Base-by-base conservation (phyloP, 2,797 vertebrate genomes). In the Neosilurus hyrtlii region DNA sequence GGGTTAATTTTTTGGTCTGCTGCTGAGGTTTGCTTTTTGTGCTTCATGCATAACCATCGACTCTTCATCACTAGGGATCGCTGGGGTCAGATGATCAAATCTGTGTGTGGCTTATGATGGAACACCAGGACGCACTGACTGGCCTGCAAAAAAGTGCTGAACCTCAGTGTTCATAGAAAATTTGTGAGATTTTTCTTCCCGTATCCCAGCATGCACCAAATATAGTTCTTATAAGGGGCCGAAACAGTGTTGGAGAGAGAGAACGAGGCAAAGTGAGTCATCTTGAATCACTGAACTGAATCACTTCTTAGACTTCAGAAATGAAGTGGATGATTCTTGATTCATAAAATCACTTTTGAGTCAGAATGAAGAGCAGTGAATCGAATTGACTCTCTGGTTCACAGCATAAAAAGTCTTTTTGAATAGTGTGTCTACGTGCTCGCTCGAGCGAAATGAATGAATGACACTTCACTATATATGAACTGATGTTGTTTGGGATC, bases 401-500 rank as follows among this genome's bases (percentile, higher is more conserved):
- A 12, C n/a, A n/a, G n/a, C n/a, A n/a, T n/a, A n/a, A n/a, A n/a
- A n/a, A n/a, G n/a, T n/a, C 22, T 18, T 30, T 16, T 30, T 4
- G 71, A 51, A 8, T 18, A 18, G n/a, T 14, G 76, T 20, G n/a
- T 43, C 35, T 24, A 30, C 26, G 22, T 78, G 77, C 72, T 51
- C 52, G 3, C n/a, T 74, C 61, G 30, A 75, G 74, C 67, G 70
- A 79, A 81, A 52, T 68, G 71, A 83, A 70, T 85, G 56, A 83
- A 74, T 86, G 84, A 83, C 77, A 65, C 63, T 68, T 82, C 20
- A 43, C 35, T 77, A 61, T 61, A 81, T 83, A 43, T 73, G 66
- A 83, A 81, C 84, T 79, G 62, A 65, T 76, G 79, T 65, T 81
- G 67, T 83, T 65, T 79, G 54, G 80, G 82, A 62, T 82, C 72